Evolutionary conservation across 2,888 invertebrate genomes (phyloP), one percentile per base, ranked within the genome.

Genomic region (Drosophila prolongata): DNA sequence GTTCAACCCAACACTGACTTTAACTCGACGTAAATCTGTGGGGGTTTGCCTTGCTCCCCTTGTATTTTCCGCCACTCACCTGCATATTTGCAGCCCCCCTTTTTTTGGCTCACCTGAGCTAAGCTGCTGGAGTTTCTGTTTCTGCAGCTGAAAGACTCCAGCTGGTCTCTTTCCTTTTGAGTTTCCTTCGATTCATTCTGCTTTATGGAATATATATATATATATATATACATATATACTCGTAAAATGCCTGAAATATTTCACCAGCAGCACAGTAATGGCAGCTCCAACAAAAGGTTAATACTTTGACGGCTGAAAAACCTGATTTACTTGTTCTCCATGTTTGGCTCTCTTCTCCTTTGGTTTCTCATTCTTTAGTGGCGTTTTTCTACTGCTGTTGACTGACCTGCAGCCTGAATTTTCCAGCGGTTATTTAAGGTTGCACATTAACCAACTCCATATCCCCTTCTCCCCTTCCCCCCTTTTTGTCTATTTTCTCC

Each of bases 311-410:
- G 71, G 76, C 78, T 79, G 73, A 68, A 71, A 76, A 85, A 85
- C 85, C 85, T 79, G 85, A 80, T 85, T 79, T 84, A 85, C 85
- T 86, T 76, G 85, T 85, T 85, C 76, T 35, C 34, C 44, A 53
- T 42, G 38, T n/a, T 34, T 27, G 62, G 62, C 78, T 69, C 76
- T 75, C 27, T 50, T 60, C 38, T 61, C 44, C 49, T 37, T 49
- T 60, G 44, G 54, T 43, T 60, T 70, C 69, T 76, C 38, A 74
- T 69, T 71, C 61, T 71, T 62, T 58, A 37, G 68, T 52, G 59
- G 61, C 37, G 24, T 47, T 44, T 19, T 50, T 57, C 43, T 35
- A 43, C 50, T 44, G 58, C 58, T 65, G 59, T 16, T 50, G 27
- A 38, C 67, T 68, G 69, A 73, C 78, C 71, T 71, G 71, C 53